These are phyloP conservation scores for Pristionchus maxplancki DNA, from an alignment of 2,888 invertebrate genomes.

Conservation along the genomic window DNA sequence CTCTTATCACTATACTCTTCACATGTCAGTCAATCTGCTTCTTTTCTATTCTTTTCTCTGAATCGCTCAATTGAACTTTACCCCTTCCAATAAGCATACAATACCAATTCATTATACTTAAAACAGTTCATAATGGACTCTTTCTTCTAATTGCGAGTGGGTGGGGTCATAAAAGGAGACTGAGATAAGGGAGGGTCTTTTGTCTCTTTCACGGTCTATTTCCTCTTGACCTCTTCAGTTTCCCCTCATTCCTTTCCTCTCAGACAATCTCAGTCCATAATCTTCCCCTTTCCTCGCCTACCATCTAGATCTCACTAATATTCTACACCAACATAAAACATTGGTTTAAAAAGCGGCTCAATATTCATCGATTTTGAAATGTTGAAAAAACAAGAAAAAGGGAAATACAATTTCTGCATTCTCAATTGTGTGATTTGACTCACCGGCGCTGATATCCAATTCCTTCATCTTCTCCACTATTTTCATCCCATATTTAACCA, in stretches of 20 bases:
- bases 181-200: not conserved
- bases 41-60: slow-evolving; percentile 9
- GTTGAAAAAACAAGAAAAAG: too few species aligned
- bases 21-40: slow-evolving; percentile 19
- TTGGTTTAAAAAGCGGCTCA: too few species aligned
- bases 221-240: slow-evolving; percentile 23
- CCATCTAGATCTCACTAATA: not conserved
- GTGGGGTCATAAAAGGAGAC: slow-evolving; percentile 36
- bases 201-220: slow-evolving; percentile 21
- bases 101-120: not conserved
- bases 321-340: too few species aligned
- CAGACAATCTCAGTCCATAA: not conserved
- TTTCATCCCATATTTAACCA: slow-evolving; percentile 65
- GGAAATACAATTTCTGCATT: too few species aligned
- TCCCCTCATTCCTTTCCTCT: not conserved
- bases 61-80: slow-evolving; percentile 20
- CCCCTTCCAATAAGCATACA: not conserved
- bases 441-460: slow-evolving; percentile 65
- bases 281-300: not conserved
- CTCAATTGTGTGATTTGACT: too few species aligned
- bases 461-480: slow-evolving; percentile 61
- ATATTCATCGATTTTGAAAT: too few species aligned
- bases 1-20: slow-evolving; percentile 28
- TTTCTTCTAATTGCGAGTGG: slow-evolving; percentile 4
- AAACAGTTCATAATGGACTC: too few species aligned